Percentiles rank a stretch among this genome's conserved stretches.
These are phyloP conservation scores for Zaprionus ghesquierei DNA, from an alignment of 1,140 invertebrate genomes.

Conservation along the genomic window DNA sequence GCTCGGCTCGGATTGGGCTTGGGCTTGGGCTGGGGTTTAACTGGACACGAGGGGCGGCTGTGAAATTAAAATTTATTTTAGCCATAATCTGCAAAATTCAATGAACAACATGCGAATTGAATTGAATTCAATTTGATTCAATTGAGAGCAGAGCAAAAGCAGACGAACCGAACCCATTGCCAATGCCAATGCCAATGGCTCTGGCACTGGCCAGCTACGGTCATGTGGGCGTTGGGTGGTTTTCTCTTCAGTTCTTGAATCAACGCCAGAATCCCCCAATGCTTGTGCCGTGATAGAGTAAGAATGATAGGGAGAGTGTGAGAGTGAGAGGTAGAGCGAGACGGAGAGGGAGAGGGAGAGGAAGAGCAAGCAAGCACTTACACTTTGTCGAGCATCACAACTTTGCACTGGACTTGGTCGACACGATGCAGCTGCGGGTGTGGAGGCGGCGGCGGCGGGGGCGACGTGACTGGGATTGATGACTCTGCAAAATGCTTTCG, in stretches of 20 bases:
- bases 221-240: neutral
- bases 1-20: too few relatives aligned
- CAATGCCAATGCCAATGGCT: slow-evolving; percentile 10
- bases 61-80: slow-evolving; percentile 77
- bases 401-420: slow-evolving; percentile 4
- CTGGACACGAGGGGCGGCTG: slow-evolving; percentile 30
- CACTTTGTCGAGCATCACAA: slow-evolving; percentile 16
- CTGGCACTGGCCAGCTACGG: neutral
- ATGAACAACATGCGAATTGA: slow-evolving; percentile 73
- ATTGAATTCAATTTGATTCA: slow-evolving; percentile 76
- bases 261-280: neutral
- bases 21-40: too few relatives aligned
- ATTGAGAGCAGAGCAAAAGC: slow-evolving; percentile 46
- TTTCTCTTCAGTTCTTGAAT: neutral
- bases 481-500: slow-evolving; percentile 16
- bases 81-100: slow-evolving; percentile 74
- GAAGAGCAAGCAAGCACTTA: neutral
- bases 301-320: neutral
- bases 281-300: too few relatives aligned
- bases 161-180: slow-evolving; percentile 5
- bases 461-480: slow-evolving; percentile 16
- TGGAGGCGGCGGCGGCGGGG: neutral
- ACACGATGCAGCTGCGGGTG: neutral
- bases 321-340: neutral
- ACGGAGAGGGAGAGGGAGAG: neutral